Evolutionary conservation across 2,797 vertebrate species (phyloP), one percentile per base, ranked within the genome.

Genomic region (Labroides dimidiatus): DNA sequence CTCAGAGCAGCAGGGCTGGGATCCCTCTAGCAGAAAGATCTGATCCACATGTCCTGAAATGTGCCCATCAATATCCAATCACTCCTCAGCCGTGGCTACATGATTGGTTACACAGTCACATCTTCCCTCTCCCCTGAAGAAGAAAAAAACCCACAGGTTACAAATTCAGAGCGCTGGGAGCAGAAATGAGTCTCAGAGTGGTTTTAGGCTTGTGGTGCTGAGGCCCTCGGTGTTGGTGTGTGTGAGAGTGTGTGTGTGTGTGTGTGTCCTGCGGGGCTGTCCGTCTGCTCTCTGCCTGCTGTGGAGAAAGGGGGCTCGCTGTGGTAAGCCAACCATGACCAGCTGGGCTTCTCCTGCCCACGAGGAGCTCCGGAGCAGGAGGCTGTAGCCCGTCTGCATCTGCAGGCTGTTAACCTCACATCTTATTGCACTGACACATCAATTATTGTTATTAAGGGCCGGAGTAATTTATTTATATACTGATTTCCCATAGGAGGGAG

Each of bases 361-460:
- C 61, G 57, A 82, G 75, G 57, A 85, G 75, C 66, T 58, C 10
- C 41, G 54, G 78, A 73, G 78, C 82, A 79, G 77, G 80, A 80
- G 77, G 83, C 78, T 85, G 37, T 19, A 65, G 65, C 66, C 71
- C 10, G 58, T 84, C 77, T 78, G 82, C 84, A 76, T 87, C 85
- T 89, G 89, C 80, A 82, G 79, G 80, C 72, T 84, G 84, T 91
- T 91, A 91, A 92, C 89, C 89, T 88, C 80, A 72, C 73, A 83
- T 90, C 88, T 84, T 82, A 87, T 87, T 89, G 84, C 89, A 88
- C 89, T 90, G 90, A 91, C 90, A 93, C 88, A 89, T 92, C 91
- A 92, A 93, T 93, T 93, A 91, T 85, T 91, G 86, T 92, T 91
- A 93, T 93, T 92, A 93, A 89, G 74, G 73, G 69, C 65, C 33